phyloP scores from a whole-genome alignment of 92 coral and sea anemone species.

The Scolanthus callimorphus region DNA sequence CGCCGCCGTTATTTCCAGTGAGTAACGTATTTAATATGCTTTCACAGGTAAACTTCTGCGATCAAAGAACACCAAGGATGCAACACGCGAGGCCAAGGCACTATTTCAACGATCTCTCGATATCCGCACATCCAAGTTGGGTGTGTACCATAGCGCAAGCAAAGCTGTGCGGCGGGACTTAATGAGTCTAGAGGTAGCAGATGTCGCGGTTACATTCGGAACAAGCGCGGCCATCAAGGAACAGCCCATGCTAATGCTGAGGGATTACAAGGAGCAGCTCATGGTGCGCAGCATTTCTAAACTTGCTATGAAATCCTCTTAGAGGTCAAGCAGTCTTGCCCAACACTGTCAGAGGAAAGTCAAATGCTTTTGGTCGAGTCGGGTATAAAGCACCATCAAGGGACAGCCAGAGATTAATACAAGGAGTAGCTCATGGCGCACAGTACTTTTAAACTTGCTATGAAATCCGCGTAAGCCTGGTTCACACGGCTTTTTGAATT shows the following conservation, averaged over 20 bases:
- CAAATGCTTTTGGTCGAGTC: too few species aligned
- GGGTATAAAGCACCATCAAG: too few species aligned
- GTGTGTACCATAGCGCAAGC: slow-evolving; percentile 75
- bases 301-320: too few species aligned
- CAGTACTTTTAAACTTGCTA: slow-evolving; percentile 16
- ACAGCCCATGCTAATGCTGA: slow-evolving; percentile 18
- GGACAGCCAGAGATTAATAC: slow-evolving; percentile 29
- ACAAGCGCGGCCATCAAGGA: slow-evolving; percentile 47
- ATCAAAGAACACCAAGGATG: slow-evolving; percentile 70
- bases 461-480: too few species aligned
- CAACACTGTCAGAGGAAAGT: too few species aligned
- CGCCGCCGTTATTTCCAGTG: too few species aligned
- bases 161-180: slow-evolving; percentile 74
- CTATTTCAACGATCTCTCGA: slow-evolving; percentile 85
- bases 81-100: slow-evolving; percentile 64
- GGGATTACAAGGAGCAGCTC: slow-evolving; percentile 29
- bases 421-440: slow-evolving; percentile 22
- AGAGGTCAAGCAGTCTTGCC: too few species aligned
- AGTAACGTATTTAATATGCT: too few species aligned
- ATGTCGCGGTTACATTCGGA: slow-evolving; percentile 51
- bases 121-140: slow-evolving; percentile 79
- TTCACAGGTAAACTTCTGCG: slow-evolving; percentile 74
- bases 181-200: slow-evolving; percentile 64
- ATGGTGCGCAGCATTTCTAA: slow-evolving; percentile 21
- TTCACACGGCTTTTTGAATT: too few species aligned